These are phyloP conservation scores for Poeciliopsis presidionis DNA, from an alignment of 2,797 vertebrate genomes.

Conservation along the genomic window DNA sequence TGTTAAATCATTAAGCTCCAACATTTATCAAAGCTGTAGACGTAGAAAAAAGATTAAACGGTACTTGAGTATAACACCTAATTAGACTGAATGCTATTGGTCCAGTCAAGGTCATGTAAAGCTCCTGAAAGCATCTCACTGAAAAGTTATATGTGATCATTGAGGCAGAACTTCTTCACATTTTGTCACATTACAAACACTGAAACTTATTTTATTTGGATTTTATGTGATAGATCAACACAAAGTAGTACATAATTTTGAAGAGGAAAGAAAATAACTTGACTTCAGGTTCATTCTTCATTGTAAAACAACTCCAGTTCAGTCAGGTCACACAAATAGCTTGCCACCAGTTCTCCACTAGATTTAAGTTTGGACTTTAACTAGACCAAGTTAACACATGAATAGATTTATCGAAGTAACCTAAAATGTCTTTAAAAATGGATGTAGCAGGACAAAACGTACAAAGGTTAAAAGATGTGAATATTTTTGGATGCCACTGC, in stretches of 20 bases:
- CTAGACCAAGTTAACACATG: background rate
- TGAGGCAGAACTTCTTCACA: background rate
- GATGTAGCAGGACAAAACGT: background rate
- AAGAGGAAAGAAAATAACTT: background rate
- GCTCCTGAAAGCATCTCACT: background rate
- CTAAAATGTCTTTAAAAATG: too few species aligned
- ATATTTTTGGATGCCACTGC: background rate
- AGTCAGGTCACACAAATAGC: background rate
- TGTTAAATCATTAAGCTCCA: slow-evolving; percentile 17
- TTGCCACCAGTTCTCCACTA: background rate
- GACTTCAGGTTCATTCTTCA: background rate
- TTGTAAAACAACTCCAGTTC: background rate
- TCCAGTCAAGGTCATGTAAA: background rate
- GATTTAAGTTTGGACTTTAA: background rate
- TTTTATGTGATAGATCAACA: too few species aligned
- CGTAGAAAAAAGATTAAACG: background rate
- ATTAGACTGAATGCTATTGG: background rate
- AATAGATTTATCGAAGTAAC: background rate
- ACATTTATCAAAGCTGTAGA: slow-evolving; percentile 1
- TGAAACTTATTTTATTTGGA: too few species aligned
- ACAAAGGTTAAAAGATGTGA: background rate
- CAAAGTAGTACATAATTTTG: background rate
- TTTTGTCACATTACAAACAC: background rate
- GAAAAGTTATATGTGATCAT: background rate
- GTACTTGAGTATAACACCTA: background rate